phyloP scores from a whole-genome alignment of 2,113 vertebrate genomes.

The Odontesthes bonariensis region DNA sequence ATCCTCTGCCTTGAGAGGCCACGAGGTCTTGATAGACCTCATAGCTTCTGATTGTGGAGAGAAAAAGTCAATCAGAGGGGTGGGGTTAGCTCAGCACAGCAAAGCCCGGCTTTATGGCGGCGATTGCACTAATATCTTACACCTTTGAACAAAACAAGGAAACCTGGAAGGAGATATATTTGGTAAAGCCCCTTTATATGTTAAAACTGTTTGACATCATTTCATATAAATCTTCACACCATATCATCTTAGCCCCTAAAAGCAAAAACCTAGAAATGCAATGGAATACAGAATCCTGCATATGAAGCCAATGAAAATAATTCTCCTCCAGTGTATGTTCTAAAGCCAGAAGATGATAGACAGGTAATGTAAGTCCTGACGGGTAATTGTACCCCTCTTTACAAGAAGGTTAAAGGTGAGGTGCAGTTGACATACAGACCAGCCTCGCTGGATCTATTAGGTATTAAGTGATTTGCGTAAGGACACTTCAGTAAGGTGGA shows the following conservation, averaged over 20 bases:
- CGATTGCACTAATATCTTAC: conserved; percentile 63
- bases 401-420: conserved; percentile 57
- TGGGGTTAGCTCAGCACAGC: conserved; percentile 50
- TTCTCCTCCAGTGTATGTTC: not conserved
- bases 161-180: conserved; percentile 42
- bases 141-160: conserved; percentile 60
- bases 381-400: conserved; percentile 8
- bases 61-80: conserved; percentile 71
- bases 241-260: conserved; percentile 22
- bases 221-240: not conserved
- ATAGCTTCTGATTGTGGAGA: conserved; percentile 59
- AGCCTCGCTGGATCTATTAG: conserved; percentile 8
- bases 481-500: conserved; percentile 51
- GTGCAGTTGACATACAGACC: conserved; percentile 16
- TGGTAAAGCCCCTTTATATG: conserved; percentile 40
- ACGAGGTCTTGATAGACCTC: conserved; percentile 26
- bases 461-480: conserved; percentile 52
- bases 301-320: not conserved
- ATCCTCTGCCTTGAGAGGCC: conserved; percentile 62
- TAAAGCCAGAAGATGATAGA: conserved; percentile 28
- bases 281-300: not conserved
- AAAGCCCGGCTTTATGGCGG: conserved; percentile 66
- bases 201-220: conserved; percentile 31
- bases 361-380: conserved; percentile 15
- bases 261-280: not conserved